Conservation (phyloP, 23 tunicate species). For the Halocynthia roretzi region DNA sequence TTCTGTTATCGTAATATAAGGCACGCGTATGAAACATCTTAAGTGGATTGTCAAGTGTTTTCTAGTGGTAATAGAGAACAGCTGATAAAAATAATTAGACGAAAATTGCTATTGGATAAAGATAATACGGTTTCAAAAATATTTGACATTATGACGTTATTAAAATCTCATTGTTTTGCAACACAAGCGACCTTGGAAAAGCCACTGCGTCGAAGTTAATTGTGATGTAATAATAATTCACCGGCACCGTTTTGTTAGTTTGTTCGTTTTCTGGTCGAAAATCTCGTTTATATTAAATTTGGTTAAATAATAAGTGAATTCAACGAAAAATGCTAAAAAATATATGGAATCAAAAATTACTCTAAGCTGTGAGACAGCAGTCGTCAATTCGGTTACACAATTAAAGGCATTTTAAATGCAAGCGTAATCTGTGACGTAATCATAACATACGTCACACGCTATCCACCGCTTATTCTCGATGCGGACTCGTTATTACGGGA, state of each 20-base stretch:
- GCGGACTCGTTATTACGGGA: constrained; percentile 10
- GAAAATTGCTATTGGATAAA: too few relatives aligned
- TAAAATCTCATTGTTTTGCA: constrained; percentile 11
- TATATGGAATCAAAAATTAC: not conserved
- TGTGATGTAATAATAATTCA: constrained; percentile 1
- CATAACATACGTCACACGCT: not conserved
- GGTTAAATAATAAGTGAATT: not conserved
- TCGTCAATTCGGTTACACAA: not conserved
- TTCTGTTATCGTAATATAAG: too few relatives aligned
- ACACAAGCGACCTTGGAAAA: not conserved
- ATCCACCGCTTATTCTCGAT: not conserved
- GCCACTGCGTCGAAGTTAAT: not conserved
- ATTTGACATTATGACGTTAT: constrained; percentile 7
- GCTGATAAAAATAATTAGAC: too few relatives aligned
- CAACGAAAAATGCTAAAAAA: constrained; percentile 1
- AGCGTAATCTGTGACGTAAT: not conserved
- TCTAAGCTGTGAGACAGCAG: not conserved
- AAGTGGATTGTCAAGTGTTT: too few relatives aligned
- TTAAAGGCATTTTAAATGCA: not conserved
- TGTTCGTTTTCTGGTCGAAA: not conserved
- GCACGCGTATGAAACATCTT: too few relatives aligned
- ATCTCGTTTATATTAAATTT: not conserved
- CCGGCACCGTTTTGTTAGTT: constrained; percentile 10
- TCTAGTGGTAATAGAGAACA: too few relatives aligned
- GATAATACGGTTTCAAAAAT: not conserved